Base-by-base conservation (phyloP, 2,113 vertebrate species). In the Upupa epops region DNA sequence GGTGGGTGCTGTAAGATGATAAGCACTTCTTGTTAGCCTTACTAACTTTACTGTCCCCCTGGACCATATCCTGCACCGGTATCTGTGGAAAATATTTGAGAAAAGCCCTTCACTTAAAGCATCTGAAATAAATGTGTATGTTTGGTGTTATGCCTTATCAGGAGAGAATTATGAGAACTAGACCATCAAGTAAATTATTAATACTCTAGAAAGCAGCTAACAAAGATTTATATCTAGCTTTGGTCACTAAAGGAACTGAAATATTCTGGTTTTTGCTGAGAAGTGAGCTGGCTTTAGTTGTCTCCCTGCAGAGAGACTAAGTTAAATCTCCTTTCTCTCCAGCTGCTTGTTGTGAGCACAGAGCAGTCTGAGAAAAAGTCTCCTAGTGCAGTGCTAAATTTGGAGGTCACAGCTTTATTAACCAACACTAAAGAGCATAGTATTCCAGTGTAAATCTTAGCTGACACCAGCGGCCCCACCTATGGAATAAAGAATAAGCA, bases 331-430 rank as follows among this genome's bases (percentile, higher is more conserved):
- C 48, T 71, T 14, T 75, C 8, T 46, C 63, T 88, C 31, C 59
- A 65, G 45, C 52, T 76, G 29, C 51, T 84, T 90, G 46, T 68
- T 85, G 49, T 64, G 55, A 36, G 63, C 31, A 86, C n/a, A 56
- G 72, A 88, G 45, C 80, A 94, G 48, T 46, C 60, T 58, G 72
- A 69, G 68, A 55, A 60, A 25, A 72, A 40, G 29, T 76, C 79
- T 79, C 10, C 37, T 24, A 77, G 90, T 68, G 56, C 83, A 77
- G 54, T 60, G 65, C 58, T 69, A 45, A 69, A 84, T 92, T 81
- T 87, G 71, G 70, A 92, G 84, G 87, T 79, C 70, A 64, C 63
- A 92, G 70, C 58, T 92, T 86, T 69, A 76, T 84, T 93, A 90
- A 90, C 54, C 66, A 54, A 1, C 72, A 48, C 45, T 60, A 31